Percentiles rank a stretch among this genome's conserved stretches.
These are phyloP conservation scores for Tupaia tana DNA, from an alignment of 2,113 vertebrate species.

Conservation along the genomic window DNA sequence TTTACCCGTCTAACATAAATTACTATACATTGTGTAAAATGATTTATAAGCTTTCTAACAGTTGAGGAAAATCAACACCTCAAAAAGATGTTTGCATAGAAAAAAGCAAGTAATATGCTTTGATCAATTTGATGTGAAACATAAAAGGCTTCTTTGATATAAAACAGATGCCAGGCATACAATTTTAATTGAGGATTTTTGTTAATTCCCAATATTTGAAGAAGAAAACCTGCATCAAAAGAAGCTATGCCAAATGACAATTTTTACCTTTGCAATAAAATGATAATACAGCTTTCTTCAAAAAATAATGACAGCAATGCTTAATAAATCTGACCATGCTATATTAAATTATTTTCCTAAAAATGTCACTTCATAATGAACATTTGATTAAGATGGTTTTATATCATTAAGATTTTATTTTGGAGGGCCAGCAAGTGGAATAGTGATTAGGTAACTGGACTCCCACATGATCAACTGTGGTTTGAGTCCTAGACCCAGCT, in stretches of 20 bases:
- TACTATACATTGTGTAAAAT: not conserved
- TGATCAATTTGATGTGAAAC: constrained; percentile 27
- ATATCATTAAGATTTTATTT: too few relatives aligned
- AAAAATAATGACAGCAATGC: not conserved
- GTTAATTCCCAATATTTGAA: constrained; percentile 45
- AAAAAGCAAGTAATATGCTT: constrained; percentile 27
- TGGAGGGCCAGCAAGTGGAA: too few relatives aligned
- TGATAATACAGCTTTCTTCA: not conserved
- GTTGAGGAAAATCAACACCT: not conserved
- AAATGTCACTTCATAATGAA: constrained; percentile 37
- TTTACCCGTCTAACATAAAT: not conserved
- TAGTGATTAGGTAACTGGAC: too few relatives aligned
- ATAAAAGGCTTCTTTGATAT: constrained; percentile 38
- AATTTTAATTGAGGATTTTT: constrained; percentile 54
- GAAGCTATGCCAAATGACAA: not conserved
- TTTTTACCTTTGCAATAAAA: not conserved
- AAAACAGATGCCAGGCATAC: not conserved
- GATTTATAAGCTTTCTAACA: constrained; percentile 32
- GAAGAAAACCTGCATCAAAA: not conserved
- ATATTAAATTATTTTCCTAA: not conserved
- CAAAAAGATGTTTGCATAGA: constrained; percentile 25
- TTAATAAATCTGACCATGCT: constrained; percentile 26
- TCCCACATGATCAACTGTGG: too few relatives aligned
- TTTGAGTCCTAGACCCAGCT: too few relatives aligned
- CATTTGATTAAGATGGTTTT: not conserved